These are phyloP conservation scores for Drosophila hydei DNA, from an alignment of 1,140 invertebrate species.

Conservation along the genomic window DNA sequence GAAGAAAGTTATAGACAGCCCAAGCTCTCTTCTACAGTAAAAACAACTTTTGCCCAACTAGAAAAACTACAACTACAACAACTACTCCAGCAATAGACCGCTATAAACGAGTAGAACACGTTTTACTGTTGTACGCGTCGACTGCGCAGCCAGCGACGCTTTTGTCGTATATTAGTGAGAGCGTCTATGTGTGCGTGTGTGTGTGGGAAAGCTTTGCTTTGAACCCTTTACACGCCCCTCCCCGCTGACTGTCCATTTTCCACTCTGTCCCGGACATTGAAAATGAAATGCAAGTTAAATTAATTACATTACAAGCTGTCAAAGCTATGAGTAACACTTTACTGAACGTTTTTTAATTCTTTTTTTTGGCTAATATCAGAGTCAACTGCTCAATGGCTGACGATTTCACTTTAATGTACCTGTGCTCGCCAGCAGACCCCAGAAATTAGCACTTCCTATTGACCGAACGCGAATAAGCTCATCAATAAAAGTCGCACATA, in stretches of 20 bases:
- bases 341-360: constrained; percentile 11
- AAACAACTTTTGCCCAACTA: constrained; percentile 80
- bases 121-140: constrained; percentile 70
- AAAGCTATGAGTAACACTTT: constrained; percentile 39
- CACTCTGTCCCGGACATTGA: constrained; percentile 73
- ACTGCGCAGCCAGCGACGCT: constrained; percentile 32
- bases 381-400: constrained; percentile 37
- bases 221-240: constrained; percentile 24
- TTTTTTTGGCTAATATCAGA: constrained; percentile 28
- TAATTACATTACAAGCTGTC: constrained; percentile 74
- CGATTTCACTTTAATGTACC: constrained; percentile 73
- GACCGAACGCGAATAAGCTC: constrained; percentile 39
- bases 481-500: constrained; percentile 59
- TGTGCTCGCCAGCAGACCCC: constrained; percentile 38
- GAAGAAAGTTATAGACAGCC: constrained; percentile 77
- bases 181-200: constrained; percentile 30
- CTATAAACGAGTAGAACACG: constrained; percentile 79
- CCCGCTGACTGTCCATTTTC: constrained; percentile 65
- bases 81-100: constrained; percentile 24
- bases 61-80: constrained; percentile 40
- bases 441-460: constrained; percentile 70
- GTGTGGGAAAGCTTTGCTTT: constrained; percentile 67
- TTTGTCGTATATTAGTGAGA: constrained; percentile 17
- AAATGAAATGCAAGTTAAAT: constrained; percentile 75
- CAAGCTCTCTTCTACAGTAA: constrained; percentile 69